phyloP scores from a whole-genome alignment of 2,113 vertebrate genomes.

The Uropsilus gracilis region DNA sequence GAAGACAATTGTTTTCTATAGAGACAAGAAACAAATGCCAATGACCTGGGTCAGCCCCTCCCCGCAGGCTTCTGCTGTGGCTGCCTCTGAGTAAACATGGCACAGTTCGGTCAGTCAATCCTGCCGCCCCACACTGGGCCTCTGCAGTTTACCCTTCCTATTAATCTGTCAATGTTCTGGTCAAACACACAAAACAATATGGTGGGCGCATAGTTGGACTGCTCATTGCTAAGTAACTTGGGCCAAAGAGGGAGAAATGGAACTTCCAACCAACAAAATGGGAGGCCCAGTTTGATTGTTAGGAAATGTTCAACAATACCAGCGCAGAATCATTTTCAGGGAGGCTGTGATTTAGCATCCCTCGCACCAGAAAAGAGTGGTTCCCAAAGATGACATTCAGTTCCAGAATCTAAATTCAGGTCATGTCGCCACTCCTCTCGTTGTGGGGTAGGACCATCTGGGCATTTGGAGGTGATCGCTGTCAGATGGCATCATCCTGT shows the following conservation, averaged over 20 bases:
- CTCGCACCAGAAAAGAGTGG: conserved; percentile 46
- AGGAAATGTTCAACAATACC: conserved; percentile 70
- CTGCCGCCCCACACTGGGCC: conserved; percentile 86
- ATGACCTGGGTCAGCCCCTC: conserved; percentile 90
- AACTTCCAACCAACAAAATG: conserved; percentile 82
- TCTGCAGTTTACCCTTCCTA: conserved; percentile 91
- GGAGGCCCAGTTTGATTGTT: conserved; percentile 60
- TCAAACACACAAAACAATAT: conserved; percentile 95
- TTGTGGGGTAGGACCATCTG: conserved; percentile 6
- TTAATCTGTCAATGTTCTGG: conserved; percentile 95
- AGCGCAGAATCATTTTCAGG: conserved; percentile 55
- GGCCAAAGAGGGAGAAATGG: conserved; percentile 86
- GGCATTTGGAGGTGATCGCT: background rate
- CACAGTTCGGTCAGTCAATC: conserved; percentile 88
- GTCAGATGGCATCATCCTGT: background rate
- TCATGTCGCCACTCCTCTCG: background rate
- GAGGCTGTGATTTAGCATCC: conserved; percentile 68
- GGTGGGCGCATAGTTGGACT: conserved; percentile 91
- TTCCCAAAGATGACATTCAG: conserved; percentile 20
- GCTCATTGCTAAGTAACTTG: conserved; percentile 91
- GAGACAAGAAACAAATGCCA: conserved; percentile 92
- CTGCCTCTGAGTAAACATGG: conserved; percentile 89
- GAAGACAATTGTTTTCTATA: conserved; percentile 91
- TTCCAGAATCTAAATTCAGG: conserved; percentile 63
- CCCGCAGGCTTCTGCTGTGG: conserved; percentile 89